Evolutionary conservation across 2,888 invertebrate genomes (phyloP).

Genomic region (Ellobium chinense): DNA sequence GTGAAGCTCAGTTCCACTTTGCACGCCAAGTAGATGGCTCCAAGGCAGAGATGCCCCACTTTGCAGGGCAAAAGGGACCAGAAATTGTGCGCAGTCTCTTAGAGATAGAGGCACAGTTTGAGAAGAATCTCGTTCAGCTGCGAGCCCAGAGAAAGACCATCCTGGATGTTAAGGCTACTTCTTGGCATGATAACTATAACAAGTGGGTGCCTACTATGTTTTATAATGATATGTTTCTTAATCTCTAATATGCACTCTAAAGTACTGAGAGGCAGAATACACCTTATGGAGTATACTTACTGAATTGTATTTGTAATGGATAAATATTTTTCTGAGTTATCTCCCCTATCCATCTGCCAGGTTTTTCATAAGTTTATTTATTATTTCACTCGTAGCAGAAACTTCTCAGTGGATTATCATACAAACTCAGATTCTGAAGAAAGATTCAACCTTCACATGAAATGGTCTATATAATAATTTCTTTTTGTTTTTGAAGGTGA

Average conservation of each 20-base stretch:
- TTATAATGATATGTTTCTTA: not conserved
- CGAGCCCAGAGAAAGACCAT: conserved; percentile 82
- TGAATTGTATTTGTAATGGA: too few relatives aligned
- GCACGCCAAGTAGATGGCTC: conserved; percentile 86
- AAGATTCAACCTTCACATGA: too few relatives aligned
- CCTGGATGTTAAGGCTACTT: conserved; percentile 80
- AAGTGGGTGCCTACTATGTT: conserved; percentile 67
- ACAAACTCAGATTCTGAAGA: too few relatives aligned
- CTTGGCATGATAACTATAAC: conserved; percentile 88
- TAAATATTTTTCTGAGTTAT: too few relatives aligned
- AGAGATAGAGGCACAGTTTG: conserved; percentile 87
- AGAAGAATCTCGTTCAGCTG: conserved; percentile 83
- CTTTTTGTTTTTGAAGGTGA: too few relatives aligned
- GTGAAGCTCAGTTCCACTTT: conserved; percentile 93
- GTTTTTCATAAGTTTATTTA: too few relatives aligned
- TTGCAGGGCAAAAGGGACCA: conserved; percentile 85
- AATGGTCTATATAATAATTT: too few relatives aligned
- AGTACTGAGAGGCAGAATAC: not conserved
- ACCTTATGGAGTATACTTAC: too few relatives aligned
- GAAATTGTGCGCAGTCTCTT: conserved; percentile 78
- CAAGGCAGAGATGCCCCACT: conserved; percentile 85
- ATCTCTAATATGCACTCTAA: not conserved
- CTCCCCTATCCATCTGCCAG: too few relatives aligned
- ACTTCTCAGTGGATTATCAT: too few relatives aligned
- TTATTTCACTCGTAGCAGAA: too few relatives aligned